phyloP scores from a whole-genome alignment of 2,113 vertebrate species.

The Orcinus orca region DNA sequence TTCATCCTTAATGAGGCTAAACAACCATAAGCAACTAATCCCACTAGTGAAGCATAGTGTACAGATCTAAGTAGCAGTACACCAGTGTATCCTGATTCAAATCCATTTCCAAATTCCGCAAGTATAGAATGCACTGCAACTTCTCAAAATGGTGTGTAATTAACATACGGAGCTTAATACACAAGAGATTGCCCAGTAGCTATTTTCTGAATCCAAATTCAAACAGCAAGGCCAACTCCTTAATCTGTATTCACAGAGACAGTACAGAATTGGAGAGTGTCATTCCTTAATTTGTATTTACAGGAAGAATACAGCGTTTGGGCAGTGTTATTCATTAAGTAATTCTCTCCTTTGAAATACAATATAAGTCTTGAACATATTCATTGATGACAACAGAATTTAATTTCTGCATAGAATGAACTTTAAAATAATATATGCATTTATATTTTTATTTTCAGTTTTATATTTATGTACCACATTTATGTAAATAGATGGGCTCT shows the following conservation, averaged over 20 bases:
- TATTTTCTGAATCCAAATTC: constrained; percentile 45
- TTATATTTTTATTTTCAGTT: constrained; percentile 22
- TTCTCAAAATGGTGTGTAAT: background rate
- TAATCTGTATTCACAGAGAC: constrained; percentile 49
- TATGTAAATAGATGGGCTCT: background rate
- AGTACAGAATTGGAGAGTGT: background rate
- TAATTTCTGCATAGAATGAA: background rate
- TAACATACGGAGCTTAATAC: background rate
- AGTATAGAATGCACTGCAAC: background rate
- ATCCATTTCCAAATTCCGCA: background rate
- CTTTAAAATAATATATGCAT: background rate
- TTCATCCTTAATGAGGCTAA: background rate
- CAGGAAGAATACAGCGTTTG: background rate
- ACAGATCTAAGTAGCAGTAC: background rate
- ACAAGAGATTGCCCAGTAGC: background rate
- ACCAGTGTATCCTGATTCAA: background rate
- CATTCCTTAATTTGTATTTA: constrained; percentile 47
- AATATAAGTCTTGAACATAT: constrained; percentile 1
- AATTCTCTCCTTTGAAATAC: constrained; percentile 39
- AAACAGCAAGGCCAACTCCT: background rate
- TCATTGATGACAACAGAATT: constrained; percentile 30
- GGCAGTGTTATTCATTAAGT: constrained; percentile 42
- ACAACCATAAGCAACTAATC: background rate
- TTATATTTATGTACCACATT: background rate
- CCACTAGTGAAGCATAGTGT: background rate